phyloP scores from a whole-genome alignment of 2,113 vertebrate species.

The Cyprichromis sp. region DNA sequence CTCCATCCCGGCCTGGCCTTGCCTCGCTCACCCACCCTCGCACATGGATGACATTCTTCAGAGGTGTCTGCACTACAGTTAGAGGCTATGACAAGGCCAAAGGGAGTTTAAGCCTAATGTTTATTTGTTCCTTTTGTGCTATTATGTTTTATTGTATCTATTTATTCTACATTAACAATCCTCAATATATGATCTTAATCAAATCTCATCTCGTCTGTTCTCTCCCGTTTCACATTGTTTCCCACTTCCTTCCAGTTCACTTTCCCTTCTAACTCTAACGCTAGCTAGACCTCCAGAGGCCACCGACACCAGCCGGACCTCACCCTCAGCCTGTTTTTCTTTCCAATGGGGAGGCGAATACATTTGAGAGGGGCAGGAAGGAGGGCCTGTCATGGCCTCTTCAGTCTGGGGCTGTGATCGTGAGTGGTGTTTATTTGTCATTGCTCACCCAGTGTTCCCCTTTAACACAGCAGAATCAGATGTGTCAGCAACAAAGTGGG shows the following conservation, averaged over 20 bases:
- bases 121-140: not conserved
- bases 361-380: conserved; percentile 26
- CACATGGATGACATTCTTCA: conserved; percentile 46
- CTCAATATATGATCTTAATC: not conserved
- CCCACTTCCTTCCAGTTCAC: not conserved
- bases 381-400: conserved; percentile 26
- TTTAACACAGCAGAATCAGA: conserved; percentile 28
- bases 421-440: conserved; percentile 63
- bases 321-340: conserved; percentile 52
- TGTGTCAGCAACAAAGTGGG: conserved; percentile 13
- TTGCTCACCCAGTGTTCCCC: conserved; percentile 16
- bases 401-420: conserved; percentile 21
- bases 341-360: conserved; percentile 54
- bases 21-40: not conserved
- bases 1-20: not conserved
- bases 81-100: not conserved
- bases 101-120: not conserved
- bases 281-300: not conserved
- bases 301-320: conserved; percentile 49
- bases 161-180: not conserved
- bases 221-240: not conserved
- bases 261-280: not conserved
- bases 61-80: conserved; percentile 41
- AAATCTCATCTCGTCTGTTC: not conserved
- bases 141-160: not conserved